Base-by-base conservation (phyloP, 2,113 vertebrate genomes). In the Onychostoma macrolepis region DNA sequence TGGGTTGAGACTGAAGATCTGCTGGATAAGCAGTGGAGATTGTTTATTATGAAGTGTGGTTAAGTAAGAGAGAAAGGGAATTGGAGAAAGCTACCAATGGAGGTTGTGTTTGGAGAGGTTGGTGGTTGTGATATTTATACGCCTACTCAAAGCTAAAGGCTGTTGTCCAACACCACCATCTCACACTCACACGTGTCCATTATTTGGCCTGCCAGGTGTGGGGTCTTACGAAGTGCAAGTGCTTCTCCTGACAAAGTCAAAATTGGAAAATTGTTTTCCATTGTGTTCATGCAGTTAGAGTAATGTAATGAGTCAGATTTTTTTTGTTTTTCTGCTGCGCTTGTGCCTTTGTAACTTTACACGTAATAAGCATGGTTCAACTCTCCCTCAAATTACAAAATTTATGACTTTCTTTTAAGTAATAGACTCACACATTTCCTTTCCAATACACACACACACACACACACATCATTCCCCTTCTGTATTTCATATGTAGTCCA, bases 161-260 rank as follows among this genome's bases (percentile, higher is more conserved):
- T 48, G 13, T 63, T 1, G 41, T 75, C 78, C 58, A 79, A 75
- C 78, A 69, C 43, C 43, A 80, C 21, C 17, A 74, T 43, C 4
- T 43, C 30, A 30, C 56, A 9, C 80, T 15, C 21, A 8, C 56
- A 43, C 74, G 45, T 53, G 65, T 48, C 5, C 19, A 38, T 15
- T 24, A 43, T 71, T 65, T 80, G n/a, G 36, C 41, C 17, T 77
- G 41, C 80, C 72, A 83, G 30, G 33, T 36, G 38, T 87, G 12
- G 50, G 86, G 38, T 76, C 86, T 48, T 53, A 19, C 48, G 28
- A 36, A 83, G 69, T 82, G 28, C 48, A 74, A 41, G 53, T 67
- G 67, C 56, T 45, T 43, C 33, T 83, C 21, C 21, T 61, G 21
- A n/a, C 56, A 58, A 58, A 58, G 56, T 58, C 21, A 58, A 9